Conservation (phyloP, 2,113 vertebrate genomes). For the Hyla sarda region DNA sequence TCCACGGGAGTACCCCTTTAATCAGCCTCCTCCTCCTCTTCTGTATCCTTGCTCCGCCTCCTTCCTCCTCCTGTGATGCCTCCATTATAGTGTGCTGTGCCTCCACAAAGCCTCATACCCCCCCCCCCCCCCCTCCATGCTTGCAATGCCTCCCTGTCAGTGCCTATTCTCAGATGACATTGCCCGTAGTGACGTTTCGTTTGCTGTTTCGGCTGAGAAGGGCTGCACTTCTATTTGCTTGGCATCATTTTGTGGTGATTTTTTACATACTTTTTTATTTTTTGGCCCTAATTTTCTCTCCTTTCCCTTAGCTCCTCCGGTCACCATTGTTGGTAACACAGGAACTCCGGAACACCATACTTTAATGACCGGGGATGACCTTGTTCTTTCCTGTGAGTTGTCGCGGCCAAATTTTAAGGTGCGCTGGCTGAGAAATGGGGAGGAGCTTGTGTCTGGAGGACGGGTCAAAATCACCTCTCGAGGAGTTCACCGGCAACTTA, state of each 20-base stretch:
- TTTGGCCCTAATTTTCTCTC: background rate
- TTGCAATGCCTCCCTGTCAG: conserved; percentile 39
- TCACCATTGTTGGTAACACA: conserved; percentile 79
- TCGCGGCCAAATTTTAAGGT: conserved; percentile 70
- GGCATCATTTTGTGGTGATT: background rate
- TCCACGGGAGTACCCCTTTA: background rate
- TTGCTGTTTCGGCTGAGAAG: conserved; percentile 53
- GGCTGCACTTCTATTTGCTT: conserved; percentile 52
- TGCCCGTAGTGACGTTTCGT: conserved; percentile 47
- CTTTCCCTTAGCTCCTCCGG: conserved; percentile 66
- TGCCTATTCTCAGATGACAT: conserved; percentile 29
- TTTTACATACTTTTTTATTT: background rate
- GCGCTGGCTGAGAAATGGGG: conserved; percentile 80
- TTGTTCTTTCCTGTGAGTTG: conserved; percentile 78
- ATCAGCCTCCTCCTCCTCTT: background rate
- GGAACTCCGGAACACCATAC: conserved; percentile 64
- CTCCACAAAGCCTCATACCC: background rate
- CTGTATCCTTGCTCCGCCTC: conserved; percentile 46
- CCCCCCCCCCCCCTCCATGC: conserved; percentile 7
- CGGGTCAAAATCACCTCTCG: conserved; percentile 80
- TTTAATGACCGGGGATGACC: conserved; percentile 77
- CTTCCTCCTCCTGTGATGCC: conserved; percentile 51
- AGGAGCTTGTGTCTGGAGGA: conserved; percentile 69
- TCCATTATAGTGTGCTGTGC: background rate
- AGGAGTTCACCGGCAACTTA: conserved; percentile 76